Evolutionary conservation across 2,888 invertebrate genomes (phyloP).

Genomic region (Drosophila eohydei): DNA sequence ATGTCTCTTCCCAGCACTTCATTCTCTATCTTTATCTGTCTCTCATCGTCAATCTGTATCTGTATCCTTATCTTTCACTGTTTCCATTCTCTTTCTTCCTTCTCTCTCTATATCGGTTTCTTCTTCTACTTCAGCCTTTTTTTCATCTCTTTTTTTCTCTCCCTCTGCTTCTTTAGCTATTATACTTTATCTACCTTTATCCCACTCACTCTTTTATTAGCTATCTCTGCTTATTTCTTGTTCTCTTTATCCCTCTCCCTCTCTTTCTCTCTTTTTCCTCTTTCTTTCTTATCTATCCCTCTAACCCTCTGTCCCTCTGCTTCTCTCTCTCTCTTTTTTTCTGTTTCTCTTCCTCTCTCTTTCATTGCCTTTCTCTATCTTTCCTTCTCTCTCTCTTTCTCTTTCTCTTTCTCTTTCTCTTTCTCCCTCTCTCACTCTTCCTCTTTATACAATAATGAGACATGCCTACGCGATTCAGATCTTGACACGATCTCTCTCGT

Average conservation of each 20-base stretch:
- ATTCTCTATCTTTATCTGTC: no score
- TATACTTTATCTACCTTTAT: neutral
- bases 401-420: neutral
- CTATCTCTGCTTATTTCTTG: neutral
- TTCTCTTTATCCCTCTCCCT: neutral
- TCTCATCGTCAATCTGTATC: no score
- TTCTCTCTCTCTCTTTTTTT: neutral
- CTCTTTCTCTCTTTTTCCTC: neutral
- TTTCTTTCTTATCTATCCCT: neutral
- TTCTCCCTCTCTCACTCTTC: neutral
- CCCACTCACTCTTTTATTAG: neutral
- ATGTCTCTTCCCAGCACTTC: no score
- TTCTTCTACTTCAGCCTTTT: no score
- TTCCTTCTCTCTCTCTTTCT: slow-evolving; percentile 1
- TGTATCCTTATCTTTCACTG: no score
- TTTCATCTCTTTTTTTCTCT: neutral
- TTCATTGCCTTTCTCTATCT: neutral
- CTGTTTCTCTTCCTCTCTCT: neutral
- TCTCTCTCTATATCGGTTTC: neutral
- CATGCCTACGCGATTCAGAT: neutral
- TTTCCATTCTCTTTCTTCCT: neutral
- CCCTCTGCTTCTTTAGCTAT: neutral
- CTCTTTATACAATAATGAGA: neutral
- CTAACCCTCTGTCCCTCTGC: neutral
- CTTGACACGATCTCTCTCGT: neutral